Evolutionary conservation across 2,888 invertebrate species (phyloP), one percentile per base, ranked within the genome.

Genomic region (Ypsolopha scabrella): DNA sequence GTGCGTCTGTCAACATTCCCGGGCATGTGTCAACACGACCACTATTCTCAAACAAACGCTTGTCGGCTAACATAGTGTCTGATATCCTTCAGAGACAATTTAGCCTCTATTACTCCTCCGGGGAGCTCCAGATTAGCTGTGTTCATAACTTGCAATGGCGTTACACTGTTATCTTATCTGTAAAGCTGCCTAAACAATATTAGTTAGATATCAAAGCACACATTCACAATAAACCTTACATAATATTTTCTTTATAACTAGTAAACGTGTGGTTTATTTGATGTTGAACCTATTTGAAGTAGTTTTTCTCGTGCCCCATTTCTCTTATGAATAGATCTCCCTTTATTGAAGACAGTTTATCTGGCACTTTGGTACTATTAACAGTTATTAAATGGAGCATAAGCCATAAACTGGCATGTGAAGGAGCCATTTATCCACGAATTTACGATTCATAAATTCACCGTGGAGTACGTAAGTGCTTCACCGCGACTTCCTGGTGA

Each of bases 131-230:
- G 46, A 35, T 35, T 46, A 46, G 9, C 43, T 14, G 13, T 14
- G 43, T 33, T 35, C 46, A 46, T 33, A 11, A 35, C 24, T 43
- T 43, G 46, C 34, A 35, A 35, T 35, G 46, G 10, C 35, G 35
- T 35, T 67, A 58, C 66, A 65, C 65, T 24, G 24, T 24, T 80
- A 81, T 83, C 81, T 82, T 73, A 82, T 82, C 82, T 74, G 67
- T 60, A 64, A 64, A 71, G 67, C 67, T 68, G 68, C 71, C 65
- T 57, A 55, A 60, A 70, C 65, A 67, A 61, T 62, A 61, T 61
- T 56, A 57, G 54, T 57, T 58, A 56, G 56, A 57, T 54, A 50
- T 44, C 48, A 54, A 37, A 47, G 47, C 52, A 52, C 49, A 54
- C 51, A 50, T 52, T 55, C 24, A n/a, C n/a, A n/a, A 52, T 54